Evolutionary conservation across 2,113 vertebrate species (phyloP), one percentile per base, ranked within the genome.

Genomic region (Odobenus rosmarus): DNA sequence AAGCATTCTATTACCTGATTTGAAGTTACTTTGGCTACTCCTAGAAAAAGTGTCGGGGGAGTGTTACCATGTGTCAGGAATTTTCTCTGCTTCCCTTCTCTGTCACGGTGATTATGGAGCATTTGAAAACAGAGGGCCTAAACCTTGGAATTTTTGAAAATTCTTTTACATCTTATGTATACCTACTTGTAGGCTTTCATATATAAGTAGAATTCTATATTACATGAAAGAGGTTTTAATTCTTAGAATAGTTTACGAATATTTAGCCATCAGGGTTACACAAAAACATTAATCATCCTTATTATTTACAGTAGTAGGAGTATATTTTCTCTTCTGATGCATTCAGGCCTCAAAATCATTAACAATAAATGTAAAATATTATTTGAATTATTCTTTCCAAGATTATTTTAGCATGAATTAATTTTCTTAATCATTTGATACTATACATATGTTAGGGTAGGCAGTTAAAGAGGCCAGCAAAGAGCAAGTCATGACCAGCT

Each of bases 11-110:
- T 55, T 55, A 76, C 81, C 88, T 95, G 51, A 85, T 93, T 95
- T 91, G 28, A 96, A 91, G 76, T 87, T 94, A 95, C 81, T 97
- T 96, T 94, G 91, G 95, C 62, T 86, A 24, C 42, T 82, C 10
- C 14, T 33, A 51, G 42, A 55, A 85, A 97, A 64, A 72, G 1
- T 11, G 1, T 3, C 3, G 23, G 24, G 24, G 33, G 46, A 46
- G 15, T 51, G 5, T 88, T 85, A 83, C 33, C 62, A 79, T 69
- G 31, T 72, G 19, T 95, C 64, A 91, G 24, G 42, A 82, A n/a
- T 67, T 13, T 62, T 71, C 49, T 46, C 2, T 14, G 4, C 77
- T 61, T 80, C 33, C 71, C 28, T 90, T 9, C 0, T 88, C 90
- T 88, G 12, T 76, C 10, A n/a, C 7, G 26, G 12, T 71, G 24